Base-by-base conservation (phyloP, 2,888 invertebrate genomes). In the Caenorhabditis zanzibari region DNA sequence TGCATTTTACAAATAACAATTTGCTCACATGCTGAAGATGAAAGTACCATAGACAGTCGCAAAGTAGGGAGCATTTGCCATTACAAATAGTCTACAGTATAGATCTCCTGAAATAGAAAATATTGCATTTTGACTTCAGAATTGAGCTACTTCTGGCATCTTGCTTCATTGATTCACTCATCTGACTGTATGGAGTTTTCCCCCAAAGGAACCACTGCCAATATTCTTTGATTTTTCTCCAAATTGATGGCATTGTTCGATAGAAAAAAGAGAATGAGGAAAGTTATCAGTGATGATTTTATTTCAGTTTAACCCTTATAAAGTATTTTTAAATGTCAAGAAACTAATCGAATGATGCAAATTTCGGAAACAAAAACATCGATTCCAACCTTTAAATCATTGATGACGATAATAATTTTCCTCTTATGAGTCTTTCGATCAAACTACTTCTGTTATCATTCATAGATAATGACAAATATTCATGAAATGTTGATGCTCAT, bases 131-230 rank as follows among this genome's bases (percentile, higher is more conserved):
- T 24, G 1, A 28, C 24, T 63, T n/a, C 1, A 10, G n/a, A 41
- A 9, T 41, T 14, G 6, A 26, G 58, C 22, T 38, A 77, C 76
- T 35, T 71, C 71, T 69, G 14, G 77, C 77, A n/a, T 77, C 71
- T 16, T 32, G 26, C 24, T 77, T 77, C 44, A 26, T 28, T 2
- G 19, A 41, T 22, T 58, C 63, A 49, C 54, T 63, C 56, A 77
- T n/a, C 26, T 77, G 44, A 22, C 14, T 44, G 32, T 77, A 77
- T 14, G 77, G 63, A 19, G 32, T 61, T 61, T 77, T 71, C 0
- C 77, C 77, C 77, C 77, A 77, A 4, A 77, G 61, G 54, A 77
- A 77, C 69, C 69, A 77, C 7, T 49, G 49, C 54, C 47, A 59
- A 16, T 54, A 71, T 3, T 69, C 77, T 28, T 16, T 54, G 12